Conservation (phyloP, 2,113 vertebrate genomes). For the Phalacrocorax pelagicus region DNA sequence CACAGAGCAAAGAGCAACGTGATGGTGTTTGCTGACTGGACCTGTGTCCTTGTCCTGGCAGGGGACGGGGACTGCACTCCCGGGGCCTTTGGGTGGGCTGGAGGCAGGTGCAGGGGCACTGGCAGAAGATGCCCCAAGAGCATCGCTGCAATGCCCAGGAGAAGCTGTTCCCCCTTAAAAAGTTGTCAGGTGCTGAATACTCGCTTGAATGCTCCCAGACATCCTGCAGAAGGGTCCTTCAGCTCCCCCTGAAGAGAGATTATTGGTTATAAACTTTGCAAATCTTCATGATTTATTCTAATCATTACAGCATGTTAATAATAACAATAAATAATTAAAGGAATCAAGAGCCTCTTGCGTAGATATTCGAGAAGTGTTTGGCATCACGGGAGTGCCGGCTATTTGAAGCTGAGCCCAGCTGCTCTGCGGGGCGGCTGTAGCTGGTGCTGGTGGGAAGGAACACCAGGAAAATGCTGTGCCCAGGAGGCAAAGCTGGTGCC, state of each 20-base stretch:
- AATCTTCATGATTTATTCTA: background rate
- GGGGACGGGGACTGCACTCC: background rate
- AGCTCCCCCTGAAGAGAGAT: background rate
- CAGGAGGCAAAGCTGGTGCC: background rate
- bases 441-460: background rate
- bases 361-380: background rate
- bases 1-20: background rate
- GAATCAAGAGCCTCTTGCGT: background rate
- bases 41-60: background rate
- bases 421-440: fast-evolving
- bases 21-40: background rate
- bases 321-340: background rate
- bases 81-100: background rate
- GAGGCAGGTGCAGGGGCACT: fast-evolving
- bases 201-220: background rate
- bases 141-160: background rate
- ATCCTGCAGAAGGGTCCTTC: background rate
- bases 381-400: background rate
- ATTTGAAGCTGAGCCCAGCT: background rate
- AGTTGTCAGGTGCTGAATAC: fast-evolving
- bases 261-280: background rate
- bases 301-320: background rate
- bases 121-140: background rate
- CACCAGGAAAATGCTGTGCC: background rate
- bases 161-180: background rate